phyloP scores from a whole-genome alignment of 1,140 invertebrate species.

The Cyphomyrmex costatus region DNA sequence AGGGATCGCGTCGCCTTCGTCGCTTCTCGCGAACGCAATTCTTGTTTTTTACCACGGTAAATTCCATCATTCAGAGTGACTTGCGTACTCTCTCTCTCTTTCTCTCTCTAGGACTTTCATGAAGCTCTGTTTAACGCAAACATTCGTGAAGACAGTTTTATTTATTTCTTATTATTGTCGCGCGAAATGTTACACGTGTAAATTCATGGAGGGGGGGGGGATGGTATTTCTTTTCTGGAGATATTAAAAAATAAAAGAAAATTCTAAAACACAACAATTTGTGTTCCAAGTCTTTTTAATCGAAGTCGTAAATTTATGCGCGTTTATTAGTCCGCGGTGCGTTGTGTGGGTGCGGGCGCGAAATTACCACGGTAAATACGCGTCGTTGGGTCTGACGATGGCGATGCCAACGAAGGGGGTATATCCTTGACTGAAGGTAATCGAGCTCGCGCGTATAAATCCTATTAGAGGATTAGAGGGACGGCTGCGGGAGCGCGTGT shows the following conservation, averaged over 20 bases:
- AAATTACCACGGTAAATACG: constrained; percentile 83
- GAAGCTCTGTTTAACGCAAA: background rate
- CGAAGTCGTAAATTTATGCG: background rate
- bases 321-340: constrained; percentile 50
- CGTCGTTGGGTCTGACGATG: constrained; percentile 21
- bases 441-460: constrained; percentile 86
- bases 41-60: constrained; percentile 31
- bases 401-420: constrained; percentile 61
- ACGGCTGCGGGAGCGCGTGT: constrained; percentile 66
- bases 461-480: constrained; percentile 86
- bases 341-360: constrained; percentile 72
- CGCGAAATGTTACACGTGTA: background rate
- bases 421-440: constrained; percentile 85
- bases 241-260: background rate
- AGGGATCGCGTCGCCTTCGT: background rate
- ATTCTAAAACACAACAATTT: background rate
- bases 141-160: background rate
- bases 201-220: no score
- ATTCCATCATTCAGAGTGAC: constrained; percentile 18
- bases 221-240: background rate
- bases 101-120: background rate
- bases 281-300: background rate
- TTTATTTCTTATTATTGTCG: constrained; percentile 3
- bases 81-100: background rate
- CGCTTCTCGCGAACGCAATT: constrained; percentile 1